Evolutionary conservation across 2,113 vertebrate species (phyloP).

Genomic region (Gnathonemus longibarbis): DNA sequence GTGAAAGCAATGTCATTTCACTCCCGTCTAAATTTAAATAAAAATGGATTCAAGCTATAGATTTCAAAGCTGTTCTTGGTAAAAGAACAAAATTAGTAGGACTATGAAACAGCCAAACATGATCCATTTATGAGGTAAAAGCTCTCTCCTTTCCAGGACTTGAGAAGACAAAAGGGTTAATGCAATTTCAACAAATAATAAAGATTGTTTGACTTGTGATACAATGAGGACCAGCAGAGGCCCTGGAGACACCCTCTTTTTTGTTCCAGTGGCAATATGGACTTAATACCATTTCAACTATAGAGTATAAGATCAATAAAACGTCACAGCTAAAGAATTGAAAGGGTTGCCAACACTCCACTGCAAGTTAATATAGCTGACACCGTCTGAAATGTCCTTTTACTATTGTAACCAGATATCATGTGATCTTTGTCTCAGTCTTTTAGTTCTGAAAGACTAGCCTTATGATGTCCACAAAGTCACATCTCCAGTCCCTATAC

Average conservation of each 20-base stretch:
- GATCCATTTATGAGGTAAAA: background rate
- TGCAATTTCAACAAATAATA: background rate
- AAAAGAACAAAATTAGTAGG: background rate
- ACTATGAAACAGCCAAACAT: background rate
- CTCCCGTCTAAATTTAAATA: constrained; percentile 50
- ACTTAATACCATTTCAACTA: constrained; percentile 1
- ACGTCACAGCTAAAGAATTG: background rate
- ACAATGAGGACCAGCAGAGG: background rate
- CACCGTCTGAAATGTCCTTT: background rate
- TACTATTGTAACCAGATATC: background rate
- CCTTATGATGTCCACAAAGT: background rate
- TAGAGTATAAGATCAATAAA: constrained; percentile 1
- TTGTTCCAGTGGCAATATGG: constrained; percentile 2
- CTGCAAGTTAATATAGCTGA: background rate
- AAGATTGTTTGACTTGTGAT: background rate
- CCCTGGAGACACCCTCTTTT: background rate
- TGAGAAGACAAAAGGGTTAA: background rate
- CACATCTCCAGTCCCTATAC: background rate
- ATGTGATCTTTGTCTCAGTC: background rate
- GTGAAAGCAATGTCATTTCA: constrained; percentile 42
- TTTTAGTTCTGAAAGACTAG: background rate
- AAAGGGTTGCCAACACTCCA: background rate
- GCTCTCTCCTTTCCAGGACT: background rate
- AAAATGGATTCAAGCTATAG: constrained; percentile 19
- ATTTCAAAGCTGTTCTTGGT: constrained; percentile 19